Evolutionary conservation across 2,797 vertebrate species (phyloP).

Genomic region (Hephaestus fuliginosus): DNA sequence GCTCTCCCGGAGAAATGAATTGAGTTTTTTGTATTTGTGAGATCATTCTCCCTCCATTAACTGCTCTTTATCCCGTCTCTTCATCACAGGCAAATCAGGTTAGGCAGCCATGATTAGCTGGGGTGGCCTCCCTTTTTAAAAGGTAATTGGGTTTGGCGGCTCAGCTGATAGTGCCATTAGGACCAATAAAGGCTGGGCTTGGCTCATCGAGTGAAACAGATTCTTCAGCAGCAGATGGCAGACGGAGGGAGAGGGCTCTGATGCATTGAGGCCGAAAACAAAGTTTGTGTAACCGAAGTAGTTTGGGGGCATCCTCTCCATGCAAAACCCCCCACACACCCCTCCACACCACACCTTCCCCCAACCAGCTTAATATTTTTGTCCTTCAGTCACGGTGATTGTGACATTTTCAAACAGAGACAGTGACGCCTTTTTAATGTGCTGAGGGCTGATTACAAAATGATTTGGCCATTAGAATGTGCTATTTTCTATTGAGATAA

Average conservation of each 20-base stretch:
- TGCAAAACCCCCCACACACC: not conserved
- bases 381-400: constrained; percentile 2
- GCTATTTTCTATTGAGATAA: constrained; percentile 46
- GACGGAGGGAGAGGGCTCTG: constrained; percentile 83
- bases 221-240: constrained; percentile 90
- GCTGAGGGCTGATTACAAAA: constrained; percentile 53
- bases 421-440: constrained; percentile 56
- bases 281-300: constrained; percentile 90
- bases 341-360: not conserved
- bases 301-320: constrained; percentile 74
- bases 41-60: constrained; percentile 93
- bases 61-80: constrained; percentile 92
- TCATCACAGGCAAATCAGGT: constrained; percentile 91
- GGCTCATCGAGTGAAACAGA: constrained; percentile 90
- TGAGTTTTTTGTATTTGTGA: constrained; percentile 94
- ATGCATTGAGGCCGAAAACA: constrained; percentile 84
- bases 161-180: constrained; percentile 92
- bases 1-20: constrained; percentile 92
- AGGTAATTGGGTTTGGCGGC: constrained; percentile 91
- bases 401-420: constrained; percentile 42
- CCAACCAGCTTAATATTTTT: constrained; percentile 30
- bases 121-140: constrained; percentile 91
- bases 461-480: constrained; percentile 41
- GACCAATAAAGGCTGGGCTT: constrained; percentile 91
- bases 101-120: constrained; percentile 91